A percentile compares a stretch with the other conserved stretches of the same genome.
These are phyloP conservation scores for Perodicticus potto DNA, from an alignment of 2,797 vertebrate genomes.

Conservation along the genomic window DNA sequence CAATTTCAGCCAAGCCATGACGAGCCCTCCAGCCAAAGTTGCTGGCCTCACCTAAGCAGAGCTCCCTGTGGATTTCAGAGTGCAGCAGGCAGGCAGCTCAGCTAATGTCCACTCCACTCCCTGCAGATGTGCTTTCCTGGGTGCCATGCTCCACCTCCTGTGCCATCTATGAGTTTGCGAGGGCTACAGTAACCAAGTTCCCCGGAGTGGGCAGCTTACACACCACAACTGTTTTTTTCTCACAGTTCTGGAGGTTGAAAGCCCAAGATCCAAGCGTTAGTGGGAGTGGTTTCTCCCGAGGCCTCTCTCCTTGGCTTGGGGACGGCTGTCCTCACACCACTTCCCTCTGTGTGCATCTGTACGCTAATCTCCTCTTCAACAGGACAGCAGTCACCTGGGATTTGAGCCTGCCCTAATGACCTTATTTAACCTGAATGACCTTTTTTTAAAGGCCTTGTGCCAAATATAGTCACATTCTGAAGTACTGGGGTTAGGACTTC, in stretches of 20 bases:
- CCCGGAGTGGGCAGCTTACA: neutral
- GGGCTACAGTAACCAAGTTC: neutral
- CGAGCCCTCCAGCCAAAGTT: neutral
- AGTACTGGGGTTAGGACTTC: neutral
- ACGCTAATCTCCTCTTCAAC: neutral
- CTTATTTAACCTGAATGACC: neutral
- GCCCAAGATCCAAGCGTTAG: neutral
- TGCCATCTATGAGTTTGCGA: neutral
- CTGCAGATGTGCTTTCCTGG: neutral
- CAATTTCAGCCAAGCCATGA: neutral
- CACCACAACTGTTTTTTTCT: neutral
- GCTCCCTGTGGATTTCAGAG: neutral
- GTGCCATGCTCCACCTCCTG: neutral
- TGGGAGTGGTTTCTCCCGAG: neutral
- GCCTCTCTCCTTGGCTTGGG: neutral
- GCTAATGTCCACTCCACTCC: too few species aligned
- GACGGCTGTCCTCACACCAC: neutral
- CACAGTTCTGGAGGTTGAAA: neutral
- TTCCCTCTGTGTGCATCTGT: neutral
- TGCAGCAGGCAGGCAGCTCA: fast-evolving
- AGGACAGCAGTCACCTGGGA: neutral
- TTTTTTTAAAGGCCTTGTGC: neutral
- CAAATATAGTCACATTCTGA: neutral
- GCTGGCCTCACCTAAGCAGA: neutral
- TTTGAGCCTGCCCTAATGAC: neutral